phyloP scores from a whole-genome alignment of 2,113 vertebrate genomes.

The Geothlypis trichas region DNA sequence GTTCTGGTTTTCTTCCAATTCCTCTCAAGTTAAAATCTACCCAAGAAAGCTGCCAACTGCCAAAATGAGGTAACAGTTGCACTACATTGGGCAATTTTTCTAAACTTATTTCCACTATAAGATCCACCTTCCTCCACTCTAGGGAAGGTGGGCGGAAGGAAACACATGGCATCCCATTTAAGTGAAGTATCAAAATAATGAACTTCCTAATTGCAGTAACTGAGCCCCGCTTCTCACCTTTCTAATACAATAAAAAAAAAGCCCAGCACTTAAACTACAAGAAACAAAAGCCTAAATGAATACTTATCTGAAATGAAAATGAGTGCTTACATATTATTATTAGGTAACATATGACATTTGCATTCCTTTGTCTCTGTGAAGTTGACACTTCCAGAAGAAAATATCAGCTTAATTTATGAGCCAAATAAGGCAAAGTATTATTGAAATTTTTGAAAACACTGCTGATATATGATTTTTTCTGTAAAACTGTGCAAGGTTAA shows the following conservation, averaged over 20 bases:
- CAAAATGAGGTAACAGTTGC: conserved; percentile 30
- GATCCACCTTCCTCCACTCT: not conserved
- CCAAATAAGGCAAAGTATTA: not conserved
- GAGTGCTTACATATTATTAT: not conserved
- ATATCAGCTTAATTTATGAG: not conserved
- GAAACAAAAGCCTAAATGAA: not conserved
- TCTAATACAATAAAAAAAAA: not conserved
- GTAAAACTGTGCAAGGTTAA: not conserved
- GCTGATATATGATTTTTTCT: not conserved
- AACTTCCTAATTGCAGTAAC: not conserved
- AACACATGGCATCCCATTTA: not conserved
- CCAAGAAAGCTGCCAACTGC: conserved; percentile 17
- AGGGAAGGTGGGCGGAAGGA: not conserved
- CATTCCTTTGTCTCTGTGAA: not conserved
- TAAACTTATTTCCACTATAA: conserved; percentile 18
- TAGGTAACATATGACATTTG: not conserved
- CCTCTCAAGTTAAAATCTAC: conserved; percentile 37
- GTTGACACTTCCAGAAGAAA: not conserved
- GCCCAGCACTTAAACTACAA: not conserved
- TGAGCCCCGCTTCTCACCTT: not conserved
- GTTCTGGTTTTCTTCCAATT: conserved; percentile 51
- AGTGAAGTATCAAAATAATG: conserved; percentile 1
- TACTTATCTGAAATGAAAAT: not conserved
- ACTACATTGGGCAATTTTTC: not conserved
- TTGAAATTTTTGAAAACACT: not conserved